phyloP scores from a whole-genome alignment of 2,797 vertebrate genomes.

The Sandelia bainsii region DNA sequence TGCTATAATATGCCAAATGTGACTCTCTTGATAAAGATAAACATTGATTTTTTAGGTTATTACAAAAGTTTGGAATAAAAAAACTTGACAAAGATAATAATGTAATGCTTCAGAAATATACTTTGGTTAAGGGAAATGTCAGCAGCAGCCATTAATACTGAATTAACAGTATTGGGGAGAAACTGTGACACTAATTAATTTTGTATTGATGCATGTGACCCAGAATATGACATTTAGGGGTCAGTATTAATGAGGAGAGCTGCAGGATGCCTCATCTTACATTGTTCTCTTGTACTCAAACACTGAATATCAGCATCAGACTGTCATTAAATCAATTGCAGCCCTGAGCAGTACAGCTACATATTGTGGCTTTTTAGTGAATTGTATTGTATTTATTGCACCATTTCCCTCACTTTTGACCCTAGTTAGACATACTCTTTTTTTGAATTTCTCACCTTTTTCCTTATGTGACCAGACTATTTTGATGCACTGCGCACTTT shows the following conservation, averaged over 20 bases:
- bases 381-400: constrained; percentile 9
- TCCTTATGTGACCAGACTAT: background rate
- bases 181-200: constrained; percentile 46
- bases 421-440: background rate
- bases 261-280: constrained; percentile 14
- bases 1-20: no score
- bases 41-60: no score
- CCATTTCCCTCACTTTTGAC: constrained; percentile 3
- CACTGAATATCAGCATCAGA: constrained; percentile 9
- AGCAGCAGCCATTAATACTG: background rate
- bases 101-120: background rate
- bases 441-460: background rate
- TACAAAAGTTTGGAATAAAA: no score
- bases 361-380: background rate
- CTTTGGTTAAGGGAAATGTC: background rate
- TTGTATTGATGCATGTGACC: constrained; percentile 47
- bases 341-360: background rate
- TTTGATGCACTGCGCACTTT: constrained; percentile 22
- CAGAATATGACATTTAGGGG: constrained; percentile 46
- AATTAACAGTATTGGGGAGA: constrained; percentile 43
- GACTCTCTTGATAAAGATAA: no score
- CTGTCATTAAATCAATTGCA: constrained; percentile 20
- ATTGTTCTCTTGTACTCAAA: constrained; percentile 17
- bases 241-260: constrained; percentile 37
- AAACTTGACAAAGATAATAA: no score